Conservation (phyloP, 2,888 invertebrate species). For the Malthinus seriepunctatus region DNA sequence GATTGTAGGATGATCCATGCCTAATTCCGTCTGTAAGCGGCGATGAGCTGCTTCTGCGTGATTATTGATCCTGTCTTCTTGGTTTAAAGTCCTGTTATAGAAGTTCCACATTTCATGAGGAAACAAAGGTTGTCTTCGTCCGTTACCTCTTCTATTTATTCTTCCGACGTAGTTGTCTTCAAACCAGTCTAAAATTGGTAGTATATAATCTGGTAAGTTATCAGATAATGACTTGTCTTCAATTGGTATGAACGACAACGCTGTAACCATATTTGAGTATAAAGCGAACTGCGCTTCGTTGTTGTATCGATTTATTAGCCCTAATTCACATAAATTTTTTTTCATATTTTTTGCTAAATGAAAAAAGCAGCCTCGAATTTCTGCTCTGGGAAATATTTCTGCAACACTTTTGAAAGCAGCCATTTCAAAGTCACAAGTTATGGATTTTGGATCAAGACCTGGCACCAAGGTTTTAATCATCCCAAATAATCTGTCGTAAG, state of each 20-base stretch:
- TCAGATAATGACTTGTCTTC: no score
- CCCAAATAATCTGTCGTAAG: background rate
- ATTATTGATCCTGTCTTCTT: no score
- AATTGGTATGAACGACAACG: background rate
- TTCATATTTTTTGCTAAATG: slow-evolving; percentile 11
- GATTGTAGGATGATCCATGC: no score
- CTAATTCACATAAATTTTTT: slow-evolving; percentile 1
- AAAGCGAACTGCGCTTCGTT: background rate
- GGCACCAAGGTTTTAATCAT: background rate
- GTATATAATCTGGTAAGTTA: no score
- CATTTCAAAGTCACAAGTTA: slow-evolving; percentile 9
- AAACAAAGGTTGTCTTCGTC: no score
- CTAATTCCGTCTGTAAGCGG: no score
- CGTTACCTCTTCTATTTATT: no score
- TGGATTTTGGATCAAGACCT: background rate
- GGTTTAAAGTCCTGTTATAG: no score
- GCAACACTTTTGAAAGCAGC: slow-evolving; percentile 7
- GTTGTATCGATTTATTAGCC: background rate
- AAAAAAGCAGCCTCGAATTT: slow-evolving; percentile 10
- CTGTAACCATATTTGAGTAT: background rate
- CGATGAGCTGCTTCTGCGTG: no score
- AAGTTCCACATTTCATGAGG: no score
- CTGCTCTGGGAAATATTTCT: slow-evolving; percentile 5
- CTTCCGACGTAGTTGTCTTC: no score
- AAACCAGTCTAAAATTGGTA: no score